Percentiles rank a stretch among this genome's conserved stretches.
Evolutionary conservation across 2,797 vertebrate species (phyloP).

Genomic region (Micrastur ruficollis): DNA sequence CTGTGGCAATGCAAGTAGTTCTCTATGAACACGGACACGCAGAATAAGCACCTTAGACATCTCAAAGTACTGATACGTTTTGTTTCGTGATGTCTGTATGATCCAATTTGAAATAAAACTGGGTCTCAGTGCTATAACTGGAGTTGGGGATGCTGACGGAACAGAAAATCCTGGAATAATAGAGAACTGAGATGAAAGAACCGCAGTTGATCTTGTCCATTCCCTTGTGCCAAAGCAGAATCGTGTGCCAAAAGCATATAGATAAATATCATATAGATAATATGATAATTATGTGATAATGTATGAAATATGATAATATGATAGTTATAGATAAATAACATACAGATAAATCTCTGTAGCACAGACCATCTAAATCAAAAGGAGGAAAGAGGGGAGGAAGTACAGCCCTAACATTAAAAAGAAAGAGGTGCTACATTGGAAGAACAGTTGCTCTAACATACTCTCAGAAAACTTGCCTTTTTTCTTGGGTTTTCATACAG

Average conservation of each 20-base stretch:
- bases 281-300: too few relatives aligned
- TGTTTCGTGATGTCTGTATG: background rate
- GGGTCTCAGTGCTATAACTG: background rate
- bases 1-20: background rate
- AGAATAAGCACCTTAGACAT: background rate
- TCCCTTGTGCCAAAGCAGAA: background rate
- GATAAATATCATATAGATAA: too few relatives aligned
- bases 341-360: background rate
- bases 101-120: background rate
- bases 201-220: too few relatives aligned
- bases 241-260: background rate
- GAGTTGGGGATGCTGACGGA: background rate
- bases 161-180: background rate
- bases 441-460: background rate
- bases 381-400: background rate
- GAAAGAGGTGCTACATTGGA: rapidly evolving
- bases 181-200: background rate
- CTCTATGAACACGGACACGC: background rate
- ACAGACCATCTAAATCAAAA: background rate
- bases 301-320: too few relatives aligned
- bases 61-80: background rate
- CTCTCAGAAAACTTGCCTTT: background rate
- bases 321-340: too few relatives aligned
- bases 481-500: constrained; percentile 62
- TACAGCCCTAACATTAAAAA: background rate